These are phyloP conservation scores for Austrolebias charrua DNA, from an alignment of 2,797 vertebrate genomes.

Conservation along the genomic window DNA sequence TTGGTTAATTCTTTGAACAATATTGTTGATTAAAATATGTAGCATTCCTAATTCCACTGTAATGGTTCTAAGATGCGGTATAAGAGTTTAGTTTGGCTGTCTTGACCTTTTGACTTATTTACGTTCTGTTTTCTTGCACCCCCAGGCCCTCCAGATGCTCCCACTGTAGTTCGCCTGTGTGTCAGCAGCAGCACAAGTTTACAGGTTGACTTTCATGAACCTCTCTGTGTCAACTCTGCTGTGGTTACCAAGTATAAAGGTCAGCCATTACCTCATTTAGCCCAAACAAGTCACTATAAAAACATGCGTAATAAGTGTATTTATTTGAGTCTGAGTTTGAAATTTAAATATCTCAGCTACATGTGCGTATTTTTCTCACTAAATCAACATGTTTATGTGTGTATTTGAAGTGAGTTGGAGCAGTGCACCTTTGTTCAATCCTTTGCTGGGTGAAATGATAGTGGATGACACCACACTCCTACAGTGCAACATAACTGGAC, in stretches of 20 bases:
- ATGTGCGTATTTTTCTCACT: neutral
- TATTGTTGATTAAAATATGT: slow-evolving; percentile 14
- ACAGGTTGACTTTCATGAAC: slow-evolving; percentile 87
- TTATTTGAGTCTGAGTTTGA: neutral
- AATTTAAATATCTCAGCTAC: neutral
- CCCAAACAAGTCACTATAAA: slow-evolving; percentile 5
- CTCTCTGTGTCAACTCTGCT: slow-evolving; percentile 86
- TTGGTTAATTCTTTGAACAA: slow-evolving; percentile 27
- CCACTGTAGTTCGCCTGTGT: slow-evolving; percentile 79
- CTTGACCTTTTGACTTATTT: slow-evolving; percentile 24
- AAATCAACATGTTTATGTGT: slow-evolving; percentile 36
- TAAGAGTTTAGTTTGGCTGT: neutral
- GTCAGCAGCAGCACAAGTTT: slow-evolving; percentile 86
- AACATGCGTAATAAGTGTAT: slow-evolving; percentile 1
- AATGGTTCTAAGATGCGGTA: neutral
- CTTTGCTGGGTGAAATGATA: slow-evolving; percentile 80
- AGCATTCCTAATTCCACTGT: neutral
- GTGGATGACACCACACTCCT: slow-evolving; percentile 83
- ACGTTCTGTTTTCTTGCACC: slow-evolving; percentile 19
- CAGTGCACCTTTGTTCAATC: slow-evolving; percentile 75
- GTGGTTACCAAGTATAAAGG: slow-evolving; percentile 92
- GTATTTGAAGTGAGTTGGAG: slow-evolving; percentile 87
- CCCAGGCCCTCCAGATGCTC: slow-evolving; percentile 85
- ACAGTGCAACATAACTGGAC: slow-evolving; percentile 83
- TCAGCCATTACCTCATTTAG: slow-evolving; percentile 54